Percentiles rank a stretch among this genome's conserved stretches.
Evolutionary conservation across 2,113 vertebrate genomes (phyloP).

Genomic region (Herpailurus yagouaroundi): DNA sequence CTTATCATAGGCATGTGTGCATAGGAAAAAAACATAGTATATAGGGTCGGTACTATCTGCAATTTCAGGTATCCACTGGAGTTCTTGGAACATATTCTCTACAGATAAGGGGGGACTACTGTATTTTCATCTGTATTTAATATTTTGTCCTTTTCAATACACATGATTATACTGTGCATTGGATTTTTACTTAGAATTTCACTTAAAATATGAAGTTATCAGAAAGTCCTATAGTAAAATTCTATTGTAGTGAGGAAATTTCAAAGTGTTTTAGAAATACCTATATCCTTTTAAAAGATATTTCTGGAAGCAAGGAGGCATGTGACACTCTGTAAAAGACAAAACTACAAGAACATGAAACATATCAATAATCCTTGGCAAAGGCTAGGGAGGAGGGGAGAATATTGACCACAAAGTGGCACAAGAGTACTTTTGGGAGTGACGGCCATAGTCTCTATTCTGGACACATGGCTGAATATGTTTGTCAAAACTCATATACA

Average conservation of each 20-base stretch:
- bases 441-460: neutral
- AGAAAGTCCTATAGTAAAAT: conserved; percentile 31
- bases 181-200: conserved; percentile 8
- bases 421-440: neutral
- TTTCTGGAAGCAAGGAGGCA: conserved; percentile 25
- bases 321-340: neutral
- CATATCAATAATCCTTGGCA: neutral
- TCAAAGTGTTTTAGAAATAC: conserved; percentile 46
- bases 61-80: neutral
- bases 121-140: neutral
- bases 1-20: neutral
- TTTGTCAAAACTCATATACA: neutral
- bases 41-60: neutral
- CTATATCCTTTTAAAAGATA: neutral
- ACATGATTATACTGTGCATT: neutral
- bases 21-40: neutral
- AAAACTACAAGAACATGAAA: neutral
- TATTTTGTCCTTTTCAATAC: conserved; percentile 21
- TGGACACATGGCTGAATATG: neutral
- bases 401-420: neutral
- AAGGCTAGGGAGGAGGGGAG: neutral
- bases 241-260: neutral
- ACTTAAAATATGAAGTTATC: neutral
- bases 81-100: neutral
- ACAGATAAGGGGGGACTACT: neutral